Evolutionary conservation across 2,888 invertebrate genomes (phyloP).

Genomic region (Ormyrus thymus): DNA sequence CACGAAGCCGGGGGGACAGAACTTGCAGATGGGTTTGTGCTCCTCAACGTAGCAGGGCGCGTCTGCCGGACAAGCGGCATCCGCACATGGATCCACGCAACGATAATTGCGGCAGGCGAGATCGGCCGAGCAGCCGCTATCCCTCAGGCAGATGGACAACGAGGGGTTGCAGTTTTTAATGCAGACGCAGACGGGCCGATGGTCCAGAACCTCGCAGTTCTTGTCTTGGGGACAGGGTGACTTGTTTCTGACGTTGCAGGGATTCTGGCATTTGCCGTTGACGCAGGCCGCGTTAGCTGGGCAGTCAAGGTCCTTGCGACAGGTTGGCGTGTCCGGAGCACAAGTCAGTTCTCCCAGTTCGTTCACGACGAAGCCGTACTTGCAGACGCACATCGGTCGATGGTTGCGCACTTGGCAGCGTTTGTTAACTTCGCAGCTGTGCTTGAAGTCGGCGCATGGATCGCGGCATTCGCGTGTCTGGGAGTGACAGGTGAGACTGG

Average conservation of each 20-base stretch:
- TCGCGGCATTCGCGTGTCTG: constrained; percentile 85
- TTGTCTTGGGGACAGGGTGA: constrained; percentile 86
- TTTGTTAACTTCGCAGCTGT: constrained; percentile 87
- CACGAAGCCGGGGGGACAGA: constrained; percentile 95
- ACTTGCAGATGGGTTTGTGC: constrained; percentile 96
- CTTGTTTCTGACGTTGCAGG: constrained; percentile 82
- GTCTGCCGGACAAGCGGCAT: constrained; percentile 88
- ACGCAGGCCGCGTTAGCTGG: constrained; percentile 90
- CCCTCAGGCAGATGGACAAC: constrained; percentile 91
- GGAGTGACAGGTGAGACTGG: constrained; percentile 84
- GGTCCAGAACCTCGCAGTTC: constrained; percentile 91
- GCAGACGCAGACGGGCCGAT: constrained; percentile 91
- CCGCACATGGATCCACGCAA: constrained; percentile 92
- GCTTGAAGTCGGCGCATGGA: constrained; percentile 83
- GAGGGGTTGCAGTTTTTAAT: constrained; percentile 90
- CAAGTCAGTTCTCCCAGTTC: constrained; percentile 91
- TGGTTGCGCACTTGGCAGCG: constrained; percentile 92
- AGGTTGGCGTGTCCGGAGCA: constrained; percentile 88
- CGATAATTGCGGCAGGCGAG: constrained; percentile 91
- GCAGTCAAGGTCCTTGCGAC: constrained; percentile 88
- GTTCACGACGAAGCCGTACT: constrained; percentile 91
- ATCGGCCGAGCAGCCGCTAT: constrained; percentile 90
- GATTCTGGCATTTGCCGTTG: constrained; percentile 89
- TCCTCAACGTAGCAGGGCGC: constrained; percentile 95
- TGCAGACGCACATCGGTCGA: constrained; percentile 90